Conservation (phyloP, 2,113 vertebrate genomes). For the Nestor notabilis region DNA sequence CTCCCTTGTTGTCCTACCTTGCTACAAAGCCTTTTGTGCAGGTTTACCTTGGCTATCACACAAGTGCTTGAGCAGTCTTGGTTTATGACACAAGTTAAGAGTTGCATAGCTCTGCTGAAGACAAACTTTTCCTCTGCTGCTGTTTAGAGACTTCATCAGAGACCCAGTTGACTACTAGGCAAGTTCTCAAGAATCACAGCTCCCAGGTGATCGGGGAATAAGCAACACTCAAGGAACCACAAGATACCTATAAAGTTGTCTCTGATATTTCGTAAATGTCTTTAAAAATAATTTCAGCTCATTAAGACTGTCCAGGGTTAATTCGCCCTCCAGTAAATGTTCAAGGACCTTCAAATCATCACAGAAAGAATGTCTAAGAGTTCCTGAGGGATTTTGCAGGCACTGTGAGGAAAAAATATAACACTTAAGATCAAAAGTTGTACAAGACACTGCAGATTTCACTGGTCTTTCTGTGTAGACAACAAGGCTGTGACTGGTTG, state of each 20-base stretch:
- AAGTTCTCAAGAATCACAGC: not conserved
- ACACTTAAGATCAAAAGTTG: not conserved
- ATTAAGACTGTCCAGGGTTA: not conserved
- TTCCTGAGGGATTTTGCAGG: not conserved
- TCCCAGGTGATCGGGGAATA: not conserved
- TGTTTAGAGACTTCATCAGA: not conserved
- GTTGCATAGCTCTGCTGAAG: not conserved
- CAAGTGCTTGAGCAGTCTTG: not conserved
- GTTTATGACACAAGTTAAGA: not conserved
- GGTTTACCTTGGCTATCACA: not conserved
- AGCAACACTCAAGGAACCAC: not conserved
- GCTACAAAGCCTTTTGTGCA: not conserved
- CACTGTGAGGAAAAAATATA: not conserved
- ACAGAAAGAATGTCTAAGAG: not conserved
- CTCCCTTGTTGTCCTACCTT: not conserved
- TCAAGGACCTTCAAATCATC: not conserved
- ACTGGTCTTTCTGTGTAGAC: not conserved
- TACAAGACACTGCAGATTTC: not conserved
- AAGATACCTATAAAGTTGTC: not conserved
- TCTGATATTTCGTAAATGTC: not conserved
- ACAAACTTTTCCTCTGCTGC: not conserved
- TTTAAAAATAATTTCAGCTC: not conserved
- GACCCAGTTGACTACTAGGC: not conserved
- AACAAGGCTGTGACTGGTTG: not conserved
- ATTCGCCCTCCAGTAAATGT: not conserved